Evolutionary conservation across 1,140 invertebrate genomes (phyloP), one percentile per base, ranked within the genome.

Genomic region (Zaprionus inermis): DNA sequence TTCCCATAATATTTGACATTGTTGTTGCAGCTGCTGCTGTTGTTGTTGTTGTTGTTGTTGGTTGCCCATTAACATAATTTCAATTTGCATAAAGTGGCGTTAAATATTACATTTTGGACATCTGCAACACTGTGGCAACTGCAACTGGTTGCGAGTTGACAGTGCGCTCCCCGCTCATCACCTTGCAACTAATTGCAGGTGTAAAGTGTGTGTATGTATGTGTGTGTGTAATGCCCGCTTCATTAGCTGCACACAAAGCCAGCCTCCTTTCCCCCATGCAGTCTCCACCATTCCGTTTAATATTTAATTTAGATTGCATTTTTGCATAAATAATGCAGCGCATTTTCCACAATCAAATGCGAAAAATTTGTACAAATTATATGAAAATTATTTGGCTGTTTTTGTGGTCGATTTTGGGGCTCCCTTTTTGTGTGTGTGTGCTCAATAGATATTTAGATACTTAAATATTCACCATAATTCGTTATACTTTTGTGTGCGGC

Each of bases 51-150:
- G n/a, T 51, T 52, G 49, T 20, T 51, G 59, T 67, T 70, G 63
- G 66, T 68, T 73, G 78, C 20, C 80, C 84, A 88, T 89, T 90
- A 89, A 89, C 84, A 88, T 89, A 89, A 89, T 89, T 89, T 89
- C 78, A 84, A 89, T 90, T 89, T 89, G 81, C 84, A 89, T 89
- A 84, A 90, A 89, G 81, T 81, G 85, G 63, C 80, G 69, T 89
- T 84, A 83, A 89, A 89, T 84, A 89, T 89, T 89, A 81, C 84
- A 89, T 81, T 89, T 89, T 76, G 84, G 80, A 76, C 68, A 76
- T 79, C 49, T 61, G 65, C 69, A 54, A 36, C 66, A 66, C 54
- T 44, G 41, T 24, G 16, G 20, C 54, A 65, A 51, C 65, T 74
- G 78, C 46, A 72, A 66, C 55, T 55, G 49, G 36, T 28, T 63